Conservation (phyloP, 2,797 vertebrate species). For the Allobates femoralis region DNA sequence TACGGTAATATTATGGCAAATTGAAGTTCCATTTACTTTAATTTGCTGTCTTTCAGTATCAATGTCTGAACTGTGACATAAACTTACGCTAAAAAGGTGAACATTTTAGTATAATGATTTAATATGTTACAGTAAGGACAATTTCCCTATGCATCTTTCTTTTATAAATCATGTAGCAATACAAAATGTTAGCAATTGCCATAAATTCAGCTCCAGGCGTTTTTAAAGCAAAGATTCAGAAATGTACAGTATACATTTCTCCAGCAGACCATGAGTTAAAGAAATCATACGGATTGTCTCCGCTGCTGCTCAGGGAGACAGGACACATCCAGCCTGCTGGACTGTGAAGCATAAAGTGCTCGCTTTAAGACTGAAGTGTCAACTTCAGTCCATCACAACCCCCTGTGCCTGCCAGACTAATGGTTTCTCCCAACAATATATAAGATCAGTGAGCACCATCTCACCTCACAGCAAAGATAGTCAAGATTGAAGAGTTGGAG, state of each 20-base stretch:
- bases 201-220: background rate
- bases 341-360: slow-evolving; percentile 54
- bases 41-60: background rate
- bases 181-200: background rate
- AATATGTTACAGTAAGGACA: background rate
- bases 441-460: slow-evolving; percentile 46
- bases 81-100: background rate
- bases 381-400: slow-evolving; percentile 47
- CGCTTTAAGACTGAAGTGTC: slow-evolving; percentile 40
- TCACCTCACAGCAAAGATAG: slow-evolving; percentile 36
- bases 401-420: slow-evolving; percentile 45
- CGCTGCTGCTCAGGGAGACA: slow-evolving; percentile 10
- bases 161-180: background rate
- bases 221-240: background rate
- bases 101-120: background rate
- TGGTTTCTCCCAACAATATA: slow-evolving; percentile 58
- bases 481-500: slow-evolving; percentile 11
- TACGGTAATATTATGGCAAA: too few relatives aligned
- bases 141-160: background rate
- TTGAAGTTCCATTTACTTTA: too few relatives aligned
- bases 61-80: background rate
- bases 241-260: background rate
- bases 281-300: background rate
- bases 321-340: slow-evolving; percentile 45
- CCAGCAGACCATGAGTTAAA: slow-evolving; percentile 19